A percentile compares a stretch with the other conserved stretches of the same genome.
Evolutionary conservation across 2,888 invertebrate genomes (phyloP).

Genomic region (Drosophila engyochracea): DNA sequence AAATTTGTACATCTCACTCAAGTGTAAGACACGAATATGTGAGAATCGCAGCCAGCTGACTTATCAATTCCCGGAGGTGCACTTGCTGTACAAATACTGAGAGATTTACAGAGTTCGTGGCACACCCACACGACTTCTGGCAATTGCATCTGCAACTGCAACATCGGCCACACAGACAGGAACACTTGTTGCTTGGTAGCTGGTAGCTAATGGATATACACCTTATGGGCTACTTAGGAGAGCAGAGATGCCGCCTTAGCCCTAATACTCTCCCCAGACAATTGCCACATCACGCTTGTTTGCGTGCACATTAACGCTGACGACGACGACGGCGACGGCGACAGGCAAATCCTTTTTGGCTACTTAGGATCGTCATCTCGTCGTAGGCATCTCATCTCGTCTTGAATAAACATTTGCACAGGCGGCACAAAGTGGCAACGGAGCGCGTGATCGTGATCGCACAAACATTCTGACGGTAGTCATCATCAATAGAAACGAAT

Average conservation of each 20-base stretch:
- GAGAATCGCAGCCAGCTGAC: conserved; percentile 24
- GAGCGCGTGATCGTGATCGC: conserved; percentile 77
- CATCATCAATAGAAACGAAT: conserved; percentile 12
- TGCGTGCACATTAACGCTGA: conserved; percentile 76
- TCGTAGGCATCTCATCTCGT: conserved; percentile 43
- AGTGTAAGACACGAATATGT: conserved; percentile 33
- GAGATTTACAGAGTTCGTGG: conserved; percentile 21
- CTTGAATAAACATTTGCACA: conserved; percentile 76
- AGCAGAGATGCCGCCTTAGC: conserved; percentile 28
- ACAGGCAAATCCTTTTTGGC: conserved; percentile 76
- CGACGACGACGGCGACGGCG: conserved; percentile 55
- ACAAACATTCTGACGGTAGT: conserved; percentile 57
- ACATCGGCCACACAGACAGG: conserved; percentile 37
- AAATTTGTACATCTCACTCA: conserved; percentile 61
- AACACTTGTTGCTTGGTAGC: conserved; percentile 66
- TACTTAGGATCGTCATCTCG: conserved; percentile 67
- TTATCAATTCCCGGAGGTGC: conserved; percentile 53
- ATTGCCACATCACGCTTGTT: conserved; percentile 81
- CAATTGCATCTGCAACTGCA: conserved; percentile 3
- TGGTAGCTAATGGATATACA: conserved; percentile 79
- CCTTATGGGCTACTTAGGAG: conserved; percentile 66
- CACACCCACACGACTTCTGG: conserved; percentile 49
- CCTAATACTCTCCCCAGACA: conserved; percentile 63
- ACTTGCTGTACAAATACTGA: conserved; percentile 36
- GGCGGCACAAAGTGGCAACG: conserved; percentile 60